Conservation (phyloP, 1,140 invertebrate species). For the Scylla paramamosain region DNA sequence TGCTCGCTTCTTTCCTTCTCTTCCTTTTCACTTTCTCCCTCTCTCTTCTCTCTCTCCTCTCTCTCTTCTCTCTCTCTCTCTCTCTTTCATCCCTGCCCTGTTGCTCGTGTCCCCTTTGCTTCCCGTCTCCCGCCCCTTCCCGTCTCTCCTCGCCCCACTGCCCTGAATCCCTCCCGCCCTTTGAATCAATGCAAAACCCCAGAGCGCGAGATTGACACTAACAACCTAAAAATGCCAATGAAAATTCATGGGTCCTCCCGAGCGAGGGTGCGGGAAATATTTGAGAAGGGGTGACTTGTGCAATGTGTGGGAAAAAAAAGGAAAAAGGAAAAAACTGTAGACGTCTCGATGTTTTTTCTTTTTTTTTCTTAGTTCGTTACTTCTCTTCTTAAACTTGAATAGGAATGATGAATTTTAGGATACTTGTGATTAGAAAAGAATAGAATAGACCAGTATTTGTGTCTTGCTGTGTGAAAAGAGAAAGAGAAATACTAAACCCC, state of each 20-base stretch:
- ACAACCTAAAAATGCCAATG: conserved; percentile 22
- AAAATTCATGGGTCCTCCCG: neutral
- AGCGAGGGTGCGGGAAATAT: neutral
- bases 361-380: neutral
- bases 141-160: neutral
- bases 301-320: neutral
- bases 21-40: neutral
- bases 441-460: too few relatives aligned
- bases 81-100: neutral
- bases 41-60: neutral
- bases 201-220: neutral
- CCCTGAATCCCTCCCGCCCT: neutral
- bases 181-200: conserved; percentile 22
- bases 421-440: too few relatives aligned
- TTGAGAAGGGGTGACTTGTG: neutral
- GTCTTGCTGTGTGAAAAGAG: too few relatives aligned
- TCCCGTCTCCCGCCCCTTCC: neutral
- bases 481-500: too few relatives aligned
- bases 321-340: neutral
- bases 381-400: neutral
- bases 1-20: neutral
- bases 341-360: neutral
- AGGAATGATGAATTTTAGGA: too few relatives aligned
- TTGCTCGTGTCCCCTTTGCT: neutral
- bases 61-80: neutral